These are phyloP conservation scores for Gambelia wislizenii DNA, from an alignment of 2,797 vertebrate genomes.

Conservation along the genomic window DNA sequence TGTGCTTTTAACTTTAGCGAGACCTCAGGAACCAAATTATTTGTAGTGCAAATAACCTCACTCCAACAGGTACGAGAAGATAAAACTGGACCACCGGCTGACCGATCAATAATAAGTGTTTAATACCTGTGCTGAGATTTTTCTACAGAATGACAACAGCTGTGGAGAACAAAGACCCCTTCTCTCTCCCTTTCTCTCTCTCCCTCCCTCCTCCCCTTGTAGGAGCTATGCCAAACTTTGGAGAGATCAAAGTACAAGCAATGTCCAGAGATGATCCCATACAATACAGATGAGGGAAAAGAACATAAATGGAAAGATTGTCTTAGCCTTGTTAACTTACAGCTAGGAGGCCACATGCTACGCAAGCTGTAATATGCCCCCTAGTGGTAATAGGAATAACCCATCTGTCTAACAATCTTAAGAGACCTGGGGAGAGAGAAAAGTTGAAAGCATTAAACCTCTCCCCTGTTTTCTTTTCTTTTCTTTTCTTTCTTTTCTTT, in stretches of 20 bases:
- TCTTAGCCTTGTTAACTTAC: neutral
- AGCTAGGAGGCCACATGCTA: conserved; percentile 11
- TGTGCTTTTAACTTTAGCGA: conserved; percentile 44
- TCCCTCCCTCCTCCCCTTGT: neutral
- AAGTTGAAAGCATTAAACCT: neutral
- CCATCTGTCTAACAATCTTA: neutral
- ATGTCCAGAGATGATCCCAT: conserved; percentile 69
- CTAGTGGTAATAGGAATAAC: conserved; percentile 53
- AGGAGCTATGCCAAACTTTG: conserved; percentile 69
- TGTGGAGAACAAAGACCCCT: conserved; percentile 74
- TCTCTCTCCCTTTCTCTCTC: conserved; percentile 60
- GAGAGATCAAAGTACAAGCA: conserved; percentile 70
- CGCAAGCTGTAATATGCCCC: conserved; percentile 50
- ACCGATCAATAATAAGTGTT: conserved; percentile 61
- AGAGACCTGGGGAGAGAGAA: neutral
- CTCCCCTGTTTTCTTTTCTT: too few species aligned
- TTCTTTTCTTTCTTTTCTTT: too few species aligned
- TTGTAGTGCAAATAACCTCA: conserved; percentile 53
- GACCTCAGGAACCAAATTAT: conserved; percentile 53
- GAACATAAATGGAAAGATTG: conserved; percentile 15
- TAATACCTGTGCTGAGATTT: conserved; percentile 72
- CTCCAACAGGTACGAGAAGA: conserved; percentile 53
- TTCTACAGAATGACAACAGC: conserved; percentile 71
- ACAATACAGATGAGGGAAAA: conserved; percentile 57
- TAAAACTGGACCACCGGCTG: conserved; percentile 60